Evolutionary conservation across 2,888 invertebrate genomes (phyloP), one percentile per base, ranked within the genome.

Genomic region (Eupithecia dodoneata): DNA sequence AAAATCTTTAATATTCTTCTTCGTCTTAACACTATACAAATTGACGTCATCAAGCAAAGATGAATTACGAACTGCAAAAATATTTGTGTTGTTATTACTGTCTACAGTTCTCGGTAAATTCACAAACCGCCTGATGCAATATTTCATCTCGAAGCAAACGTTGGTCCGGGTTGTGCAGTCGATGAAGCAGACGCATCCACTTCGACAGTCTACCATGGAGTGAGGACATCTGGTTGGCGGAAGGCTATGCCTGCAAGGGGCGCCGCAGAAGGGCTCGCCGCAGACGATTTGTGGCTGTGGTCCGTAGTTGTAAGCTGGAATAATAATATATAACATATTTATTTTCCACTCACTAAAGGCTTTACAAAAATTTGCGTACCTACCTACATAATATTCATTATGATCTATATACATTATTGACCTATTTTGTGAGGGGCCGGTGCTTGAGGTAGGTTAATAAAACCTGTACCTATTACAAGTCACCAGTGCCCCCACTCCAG

Each of bases 191-290:
- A 85, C 86, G 71, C 91, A 91, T 0, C 86, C 86, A 0, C 84
- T 81, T 3, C 78, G 75, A 76, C 90, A 90, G 1, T 72, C 63
- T 0, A 88, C 87, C 5, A 86, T 55, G 10, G 79, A 78, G 3
- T 30, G 47, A 0, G 92, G 92, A 71, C 92, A 92, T 12, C 74
- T 79, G 0, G 79, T 79, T 0, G 90, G 90, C 0, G 89, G 86
- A 0, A 81, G 44, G n/a, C 83, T 0, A 87, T 84, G 0, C 85
- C 86, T 0, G 70, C 91, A 92, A 0, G 89, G 86, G 0, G 81
- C 12, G 15, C 83, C 0, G 87, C 91, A 92, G 12, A 73, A 12
- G 0, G 88, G 85, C 42, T 77, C 63, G 73, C 86, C 87, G 76
- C 90, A 90, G 13, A 71, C 69, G 7, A 10, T 10, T 4, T 18